These are phyloP conservation scores for Melanotaenia nigrans DNA, from an alignment of 2,797 vertebrate genomes.

Conservation along the genomic window DNA sequence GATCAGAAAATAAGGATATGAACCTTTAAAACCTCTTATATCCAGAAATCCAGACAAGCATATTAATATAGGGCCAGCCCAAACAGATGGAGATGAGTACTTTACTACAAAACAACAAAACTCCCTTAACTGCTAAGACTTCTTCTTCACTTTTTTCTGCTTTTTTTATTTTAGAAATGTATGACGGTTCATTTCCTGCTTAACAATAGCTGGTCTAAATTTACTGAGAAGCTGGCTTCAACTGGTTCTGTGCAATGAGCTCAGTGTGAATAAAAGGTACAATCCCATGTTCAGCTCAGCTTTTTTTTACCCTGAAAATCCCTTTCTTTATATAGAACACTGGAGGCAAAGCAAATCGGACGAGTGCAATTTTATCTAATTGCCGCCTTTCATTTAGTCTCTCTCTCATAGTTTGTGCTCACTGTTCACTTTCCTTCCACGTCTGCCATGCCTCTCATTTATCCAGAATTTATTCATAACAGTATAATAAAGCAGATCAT, in stretches of 20 bases:
- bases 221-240: not conserved
- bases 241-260: slow-evolving; percentile 17
- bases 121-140: too few species aligned
- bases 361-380: slow-evolving; percentile 46
- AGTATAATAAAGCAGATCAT: not conserved
- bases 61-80: not conserved
- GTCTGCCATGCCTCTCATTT: not conserved
- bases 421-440: not conserved
- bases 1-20: not conserved
- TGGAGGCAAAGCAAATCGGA: slow-evolving; percentile 31
- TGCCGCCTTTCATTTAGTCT: slow-evolving; percentile 21
- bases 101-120: not conserved
- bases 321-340: slow-evolving; percentile 34
- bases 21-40: not conserved
- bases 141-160: not conserved
- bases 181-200: slow-evolving; percentile 1
- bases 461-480: not conserved
- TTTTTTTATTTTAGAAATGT: not conserved
- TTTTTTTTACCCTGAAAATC: slow-evolving; percentile 32
- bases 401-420: not conserved
- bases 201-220: slow-evolving; percentile 35
- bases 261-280: slow-evolving; percentile 31
- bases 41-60: not conserved
- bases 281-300: slow-evolving; percentile 29
- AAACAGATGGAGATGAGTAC: not conserved